phyloP scores from a whole-genome alignment of 2,113 vertebrate species.

The Leptobrachium leishanense region DNA sequence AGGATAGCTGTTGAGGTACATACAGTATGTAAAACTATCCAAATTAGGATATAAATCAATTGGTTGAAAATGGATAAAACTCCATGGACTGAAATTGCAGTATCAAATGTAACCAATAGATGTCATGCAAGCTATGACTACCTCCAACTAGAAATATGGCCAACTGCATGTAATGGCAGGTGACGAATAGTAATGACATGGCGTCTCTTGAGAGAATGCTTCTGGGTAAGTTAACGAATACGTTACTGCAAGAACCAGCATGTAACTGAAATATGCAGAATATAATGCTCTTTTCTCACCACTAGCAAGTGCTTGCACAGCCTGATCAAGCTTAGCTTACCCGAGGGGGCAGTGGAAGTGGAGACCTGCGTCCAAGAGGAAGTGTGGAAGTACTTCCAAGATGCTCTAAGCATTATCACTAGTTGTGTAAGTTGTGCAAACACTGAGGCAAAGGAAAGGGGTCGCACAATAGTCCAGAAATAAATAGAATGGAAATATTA shows the following conservation, averaged over 20 bases:
- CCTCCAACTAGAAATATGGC: neutral
- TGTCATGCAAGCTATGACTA: neutral
- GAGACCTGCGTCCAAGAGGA: slow-evolving; percentile 76
- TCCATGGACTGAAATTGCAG: too few relatives aligned
- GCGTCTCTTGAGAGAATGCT: neutral
- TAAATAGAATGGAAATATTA: too few relatives aligned
- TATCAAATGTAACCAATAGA: too few relatives aligned
- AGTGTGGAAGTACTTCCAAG: slow-evolving; percentile 81
- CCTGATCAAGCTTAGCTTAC: slow-evolving; percentile 82
- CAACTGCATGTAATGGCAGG: neutral
- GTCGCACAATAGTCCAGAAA: too few relatives aligned
- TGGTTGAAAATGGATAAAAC: too few relatives aligned
- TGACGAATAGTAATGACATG: neutral
- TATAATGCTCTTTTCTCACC: slow-evolving; percentile 47
- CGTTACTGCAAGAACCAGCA: neutral
- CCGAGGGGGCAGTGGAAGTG: slow-evolving; percentile 67
- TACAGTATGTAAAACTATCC: too few relatives aligned
- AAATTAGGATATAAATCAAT: too few relatives aligned
- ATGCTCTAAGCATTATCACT: slow-evolving; percentile 74
- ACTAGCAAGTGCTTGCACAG: slow-evolving; percentile 81
- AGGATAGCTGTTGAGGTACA: too few relatives aligned
- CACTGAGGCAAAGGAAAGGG: too few relatives aligned
- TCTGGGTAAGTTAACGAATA: neutral
- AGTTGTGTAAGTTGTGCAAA: slow-evolving; percentile 72
- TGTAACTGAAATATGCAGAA: neutral